Conservation (phyloP, 2,113 vertebrate genomes). For the Hippoglossus stenolepis region DNA sequence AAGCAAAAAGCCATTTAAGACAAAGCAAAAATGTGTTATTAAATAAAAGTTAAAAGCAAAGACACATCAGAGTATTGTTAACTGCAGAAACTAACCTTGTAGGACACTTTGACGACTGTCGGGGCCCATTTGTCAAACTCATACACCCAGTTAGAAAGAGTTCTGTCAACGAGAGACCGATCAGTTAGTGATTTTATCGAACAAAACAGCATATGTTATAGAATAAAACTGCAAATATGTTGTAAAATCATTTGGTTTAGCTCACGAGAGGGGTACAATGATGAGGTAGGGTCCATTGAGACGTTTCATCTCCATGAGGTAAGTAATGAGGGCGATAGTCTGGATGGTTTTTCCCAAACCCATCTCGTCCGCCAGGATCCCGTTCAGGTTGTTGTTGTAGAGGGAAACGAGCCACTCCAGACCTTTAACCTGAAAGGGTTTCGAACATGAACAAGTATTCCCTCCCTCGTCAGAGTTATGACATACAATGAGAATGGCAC, state of each 20-base stretch:
- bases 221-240: neutral
- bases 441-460: neutral
- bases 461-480: neutral
- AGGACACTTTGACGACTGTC: conserved; percentile 96
- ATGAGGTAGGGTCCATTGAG: conserved; percentile 99
- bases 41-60: neutral
- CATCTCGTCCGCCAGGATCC: conserved; percentile 97
- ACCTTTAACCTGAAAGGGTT: conserved; percentile 88
- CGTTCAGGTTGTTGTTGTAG: conserved; percentile 98
- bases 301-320: conserved; percentile 98
- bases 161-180: conserved; percentile 78
- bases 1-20: neutral
- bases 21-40: neutral
- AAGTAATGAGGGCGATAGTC: conserved; percentile 96
- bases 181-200: neutral
- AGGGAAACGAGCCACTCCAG: conserved; percentile 96
- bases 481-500: neutral
- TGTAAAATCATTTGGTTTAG: neutral
- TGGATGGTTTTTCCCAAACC: conserved; percentile 98
- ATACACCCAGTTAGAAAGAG: conserved; percentile 97
- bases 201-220: no score
- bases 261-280: conserved; percentile 97
- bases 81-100: conserved; percentile 85
- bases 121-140: conserved; percentile 99
- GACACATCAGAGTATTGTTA: neutral